Evolutionary conservation across 2,113 vertebrate species (phyloP), one percentile per base, ranked within the genome.

Genomic region (Oreochromis spilurus): DNA sequence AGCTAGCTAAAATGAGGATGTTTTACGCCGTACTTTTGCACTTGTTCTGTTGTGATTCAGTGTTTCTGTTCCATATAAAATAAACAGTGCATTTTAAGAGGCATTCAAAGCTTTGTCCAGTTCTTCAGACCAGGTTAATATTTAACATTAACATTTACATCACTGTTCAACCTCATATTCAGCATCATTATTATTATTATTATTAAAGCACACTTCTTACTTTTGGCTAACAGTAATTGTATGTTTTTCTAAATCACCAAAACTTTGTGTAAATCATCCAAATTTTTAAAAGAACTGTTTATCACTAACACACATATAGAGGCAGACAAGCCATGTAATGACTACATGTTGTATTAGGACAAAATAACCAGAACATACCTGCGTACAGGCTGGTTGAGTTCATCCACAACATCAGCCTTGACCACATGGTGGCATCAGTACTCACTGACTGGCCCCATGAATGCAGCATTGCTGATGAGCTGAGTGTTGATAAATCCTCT

Each of bases 341-440:
- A 2, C 14, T 75, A 3, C 9, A 50, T 5, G 70, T 12, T 77
- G 45, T 77, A 1, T 13, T n/a, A 1, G 48, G 17, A 77, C 19
- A 34, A 31, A 52, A 77, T 77, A 0, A 52, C 17, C 26, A 77
- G 72, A 34, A n/a, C 24, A 75, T 19, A 26, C 26, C 26, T 26
- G 6, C 43, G 16, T 34, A 52, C 45, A 77, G 26, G 1, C 72
- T 52, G 45, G 26, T 50, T 1, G 70, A 31, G 13, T 62, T 40
- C 34, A 40, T 4, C 45, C 21, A 81, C 67, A 92, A 3, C 38
- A 21, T 84, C 81, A 4, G 12, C 26, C 19, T 24, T 65, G 84
- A 62, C 93, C 95, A 95, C 93, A 82, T 1, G 94, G 87, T 90
- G 96, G 95, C 90, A 53, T 52, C 82, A 57, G 31, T 60, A 24